A percentile compares a stretch with the other conserved stretches of the same genome.
These are phyloP conservation scores for Jordanella pulchra DNA, from an alignment of 2,797 vertebrate species.

Conservation along the genomic window DNA sequence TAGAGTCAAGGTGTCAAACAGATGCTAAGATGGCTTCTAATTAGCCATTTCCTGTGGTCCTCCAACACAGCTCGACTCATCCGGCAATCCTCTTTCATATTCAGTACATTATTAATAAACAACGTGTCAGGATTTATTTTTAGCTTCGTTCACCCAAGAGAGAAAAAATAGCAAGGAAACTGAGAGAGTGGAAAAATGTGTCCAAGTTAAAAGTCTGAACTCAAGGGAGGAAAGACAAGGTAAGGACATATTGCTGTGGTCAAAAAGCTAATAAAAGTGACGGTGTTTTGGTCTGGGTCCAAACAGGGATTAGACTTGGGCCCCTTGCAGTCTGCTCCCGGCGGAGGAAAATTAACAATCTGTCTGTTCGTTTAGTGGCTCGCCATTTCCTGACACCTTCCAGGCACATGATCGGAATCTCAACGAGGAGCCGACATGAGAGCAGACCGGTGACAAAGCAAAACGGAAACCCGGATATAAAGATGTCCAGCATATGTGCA, in stretches of 20 bases:
- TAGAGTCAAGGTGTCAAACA: neutral
- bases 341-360: slow-evolving; percentile 64
- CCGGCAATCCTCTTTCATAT: slow-evolving; percentile 46
- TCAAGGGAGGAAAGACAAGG: slow-evolving; percentile 17
- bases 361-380: slow-evolving; percentile 59
- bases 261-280: slow-evolving; percentile 44
- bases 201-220: slow-evolving; percentile 19
- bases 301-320: slow-evolving; percentile 52
- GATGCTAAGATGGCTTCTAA: slow-evolving; percentile 17
- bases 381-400: slow-evolving; percentile 42
- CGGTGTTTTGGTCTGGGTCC: slow-evolving; percentile 38
- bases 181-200: slow-evolving; percentile 14
- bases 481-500: neutral
- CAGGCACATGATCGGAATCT: slow-evolving; percentile 56
- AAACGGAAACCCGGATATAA: neutral
- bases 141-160: slow-evolving; percentile 36
- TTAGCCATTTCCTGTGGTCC: slow-evolving; percentile 28
- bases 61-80: slow-evolving; percentile 41
- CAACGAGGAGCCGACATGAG: slow-evolving; percentile 45
- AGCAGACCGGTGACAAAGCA: slow-evolving; percentile 18
- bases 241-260: slow-evolving; percentile 34
- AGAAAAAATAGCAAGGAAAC: neutral
- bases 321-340: slow-evolving; percentile 29
- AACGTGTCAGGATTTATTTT: slow-evolving; percentile 53
- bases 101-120: slow-evolving; percentile 57